Evolutionary conservation across 1,140 invertebrate genomes (phyloP).

Genomic region (Mya arenaria): DNA sequence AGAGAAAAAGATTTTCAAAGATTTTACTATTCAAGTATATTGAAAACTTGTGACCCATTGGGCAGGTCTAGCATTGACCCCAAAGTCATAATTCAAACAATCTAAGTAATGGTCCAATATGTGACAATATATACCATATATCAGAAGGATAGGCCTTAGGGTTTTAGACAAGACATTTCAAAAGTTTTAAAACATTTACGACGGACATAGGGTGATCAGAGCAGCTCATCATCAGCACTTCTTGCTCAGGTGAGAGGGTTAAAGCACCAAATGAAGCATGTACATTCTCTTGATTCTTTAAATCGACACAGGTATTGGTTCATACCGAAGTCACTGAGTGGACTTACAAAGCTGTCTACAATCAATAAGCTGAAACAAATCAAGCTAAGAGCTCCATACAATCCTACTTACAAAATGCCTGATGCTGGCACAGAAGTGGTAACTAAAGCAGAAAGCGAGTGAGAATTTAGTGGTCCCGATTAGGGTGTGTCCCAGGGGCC

Average conservation of each 20-base stretch:
- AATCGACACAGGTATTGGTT: not conserved
- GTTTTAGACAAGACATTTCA: no score
- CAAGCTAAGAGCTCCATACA: not conserved
- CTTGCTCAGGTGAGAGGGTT: not conserved
- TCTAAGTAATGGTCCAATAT: no score
- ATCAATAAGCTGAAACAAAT: no score
- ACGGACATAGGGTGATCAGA: not conserved
- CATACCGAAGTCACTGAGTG: not conserved
- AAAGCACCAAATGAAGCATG: not conserved
- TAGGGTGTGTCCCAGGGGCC: not conserved
- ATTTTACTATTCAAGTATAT: no score
- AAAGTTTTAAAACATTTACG: no score
- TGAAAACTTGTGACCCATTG: no score
- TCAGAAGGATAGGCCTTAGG: no score
- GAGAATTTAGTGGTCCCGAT: conserved; percentile 13
- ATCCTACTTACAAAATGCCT: conserved; percentile 47
- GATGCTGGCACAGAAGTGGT: conserved; percentile 34
- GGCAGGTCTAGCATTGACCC: no score
- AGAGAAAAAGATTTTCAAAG: no score
- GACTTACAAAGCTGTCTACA: no score
- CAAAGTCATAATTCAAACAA: no score
- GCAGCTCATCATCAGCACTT: not conserved
- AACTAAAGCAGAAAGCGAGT: conserved; percentile 40
- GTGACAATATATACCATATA: no score
- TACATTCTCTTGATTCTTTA: not conserved